A percentile compares a stretch with the other conserved stretches of the same genome.
Evolutionary conservation across 2,888 invertebrate species (phyloP).

Genomic region (Linyphia triangularis): DNA sequence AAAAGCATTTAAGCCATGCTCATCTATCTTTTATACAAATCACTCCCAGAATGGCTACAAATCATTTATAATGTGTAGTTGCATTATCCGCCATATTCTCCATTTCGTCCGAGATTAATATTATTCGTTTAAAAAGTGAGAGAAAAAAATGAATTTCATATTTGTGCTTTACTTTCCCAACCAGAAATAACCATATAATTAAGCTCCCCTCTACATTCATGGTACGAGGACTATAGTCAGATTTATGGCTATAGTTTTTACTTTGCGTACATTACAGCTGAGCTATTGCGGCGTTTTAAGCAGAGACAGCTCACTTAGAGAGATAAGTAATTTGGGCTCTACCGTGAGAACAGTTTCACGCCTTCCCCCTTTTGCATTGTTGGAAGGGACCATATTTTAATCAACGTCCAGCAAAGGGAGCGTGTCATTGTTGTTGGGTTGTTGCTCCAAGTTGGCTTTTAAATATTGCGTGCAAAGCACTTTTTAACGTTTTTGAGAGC

Average conservation of each 20-base stretch:
- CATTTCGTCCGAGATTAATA: no score
- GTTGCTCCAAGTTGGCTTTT: constrained; percentile 30
- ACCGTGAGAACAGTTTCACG: background rate
- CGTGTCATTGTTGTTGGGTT: constrained; percentile 23
- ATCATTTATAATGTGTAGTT: background rate
- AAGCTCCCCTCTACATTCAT: background rate
- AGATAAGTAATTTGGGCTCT: constrained; percentile 44
- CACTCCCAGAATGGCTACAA: background rate
- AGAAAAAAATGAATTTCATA: background rate
- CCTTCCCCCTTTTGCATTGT: background rate
- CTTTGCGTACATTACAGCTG: constrained; percentile 9
- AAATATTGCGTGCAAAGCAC: constrained; percentile 32
- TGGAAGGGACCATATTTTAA: constrained; percentile 23
- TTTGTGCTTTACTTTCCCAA: background rate
- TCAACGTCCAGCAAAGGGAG: constrained; percentile 26
- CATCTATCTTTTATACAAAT: background rate
- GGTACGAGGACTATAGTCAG: background rate
- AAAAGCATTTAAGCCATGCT: background rate
- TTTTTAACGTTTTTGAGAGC: constrained; percentile 28
- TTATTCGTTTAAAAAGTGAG: background rate
- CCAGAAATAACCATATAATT: constrained; percentile 5
- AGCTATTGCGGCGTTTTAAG: constrained; percentile 19
- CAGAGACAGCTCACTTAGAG: constrained; percentile 45
- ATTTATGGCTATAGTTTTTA: constrained; percentile 34
- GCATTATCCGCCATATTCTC: background rate